Base-by-base conservation (phyloP, 1,140 invertebrate genomes). In the Drosophila ironensis region DNA sequence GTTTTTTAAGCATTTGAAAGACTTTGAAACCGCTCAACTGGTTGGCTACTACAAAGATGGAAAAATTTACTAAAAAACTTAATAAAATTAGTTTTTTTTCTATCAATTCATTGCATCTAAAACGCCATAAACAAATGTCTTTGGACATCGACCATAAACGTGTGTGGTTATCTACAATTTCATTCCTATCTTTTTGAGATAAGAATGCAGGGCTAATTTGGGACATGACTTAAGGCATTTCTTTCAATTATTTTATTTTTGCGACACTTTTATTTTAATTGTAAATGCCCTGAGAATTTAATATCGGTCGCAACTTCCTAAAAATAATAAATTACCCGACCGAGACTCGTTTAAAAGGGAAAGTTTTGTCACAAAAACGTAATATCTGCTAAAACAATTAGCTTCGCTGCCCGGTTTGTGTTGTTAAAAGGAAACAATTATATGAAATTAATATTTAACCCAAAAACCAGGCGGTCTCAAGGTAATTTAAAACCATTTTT, bases 321-420 rank as follows among this genome's bases (percentile, higher is more conserved):
- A 7, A 9, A 33, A 30, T n/a, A 9, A 8, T n/a, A n/a, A 33
- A 24, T 33, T 14, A 25, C 33, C 19, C 35, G 8, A 16, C 52
- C 57, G 33, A 19, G 30, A 57, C 51, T 33, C 20, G 51, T 22
- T 52, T n/a, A 63, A 63, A 60, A 63, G 59, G 60, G 59, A 63
- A 63, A 63, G 56, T n/a, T 47, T 64, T 63, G 42, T 50, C 57
- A 64, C 57, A 64, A 7, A 48, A 63, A 38, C 35, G 40, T 42
- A 45, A 63, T 50, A 64, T 63, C 19, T 63, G 30, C 20, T 22
- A 60, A 59, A 59, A 45, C 40, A 61, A 44, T 60, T 60, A 59
- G 53, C 42, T 30, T 35, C 33, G 35, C 30, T 30, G 52, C 33
- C 24, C 44, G 24, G 24, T 24, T 12, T 19, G 33, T 20, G 52